Base-by-base conservation (phyloP, 2,888 invertebrate genomes). In the Frankliniella intonsa region DNA sequence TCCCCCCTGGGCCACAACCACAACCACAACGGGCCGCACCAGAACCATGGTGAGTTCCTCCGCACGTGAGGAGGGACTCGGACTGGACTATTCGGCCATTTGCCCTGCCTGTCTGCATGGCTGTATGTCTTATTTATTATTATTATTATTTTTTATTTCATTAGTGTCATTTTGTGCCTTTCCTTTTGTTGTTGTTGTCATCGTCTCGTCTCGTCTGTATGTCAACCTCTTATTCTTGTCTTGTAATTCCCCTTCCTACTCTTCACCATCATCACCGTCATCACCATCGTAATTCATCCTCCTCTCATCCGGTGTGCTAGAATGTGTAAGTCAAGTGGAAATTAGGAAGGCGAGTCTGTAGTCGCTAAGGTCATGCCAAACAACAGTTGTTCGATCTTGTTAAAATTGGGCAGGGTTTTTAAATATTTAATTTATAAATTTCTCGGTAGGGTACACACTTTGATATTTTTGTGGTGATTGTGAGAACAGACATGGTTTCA, bases 41-140 rank as follows among this genome's bases (percentile, higher is more conserved):
- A 84, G 82, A 83, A 82, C 38, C 84, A 85, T 81, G 85, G 85
- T 85, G 85, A 85, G 85, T 85, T 83, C 82, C 80, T 84, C 80
- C 81, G 84, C 82, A 83, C 84, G 80, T 84, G 69, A 76, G 69
- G 69, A 22, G 38, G 38, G 38, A 38, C 38, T 38, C 38, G 38
- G 2, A 38, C 38, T 38, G 38, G 38, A 38, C 38, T 38, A 5
- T 38, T 38, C 38, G 38, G 38, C 38, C 38, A 38, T 38, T 38
- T 38, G 38, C 38, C 38, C 38, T 5, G 38, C 62, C 62, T 62
- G 25, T 25, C 69, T 76, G 69, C 69, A 22, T 76, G 69, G 69
- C 69, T 25, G 69, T 76, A 22, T 55, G 38, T 19, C 14, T 76
- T 76, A 76, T 76, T 76, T 76, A 76, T 76, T 76, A 22, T 25